These are phyloP conservation scores for Chamaetylas fuelleborni DNA, from an alignment of 2,113 vertebrate species.

Conservation along the genomic window DNA sequence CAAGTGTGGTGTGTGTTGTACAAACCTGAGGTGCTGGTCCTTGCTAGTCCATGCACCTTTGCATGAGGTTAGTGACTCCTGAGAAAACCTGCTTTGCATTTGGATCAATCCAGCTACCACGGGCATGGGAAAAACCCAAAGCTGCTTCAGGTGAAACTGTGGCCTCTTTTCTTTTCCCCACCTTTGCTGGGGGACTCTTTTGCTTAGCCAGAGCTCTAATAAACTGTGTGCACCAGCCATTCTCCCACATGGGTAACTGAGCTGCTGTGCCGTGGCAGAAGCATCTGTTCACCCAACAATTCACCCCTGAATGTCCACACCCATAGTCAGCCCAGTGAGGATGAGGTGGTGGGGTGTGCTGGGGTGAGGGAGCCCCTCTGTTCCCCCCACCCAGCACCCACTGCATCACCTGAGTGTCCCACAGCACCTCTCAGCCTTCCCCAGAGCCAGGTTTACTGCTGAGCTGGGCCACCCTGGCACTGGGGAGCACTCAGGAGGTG, in stretches of 20 bases:
- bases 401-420: not conserved
- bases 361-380: not conserved
- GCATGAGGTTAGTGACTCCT: fast-evolving
- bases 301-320: fast-evolving
- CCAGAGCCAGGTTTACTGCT: not conserved
- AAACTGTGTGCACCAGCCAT: not conserved
- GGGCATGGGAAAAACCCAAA: not conserved
- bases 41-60: not conserved
- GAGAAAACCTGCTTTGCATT: not conserved
- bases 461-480: not conserved
- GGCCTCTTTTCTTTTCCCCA: not conserved
- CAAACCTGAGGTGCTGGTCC: not conserved
- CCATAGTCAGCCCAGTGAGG: fast-evolving
- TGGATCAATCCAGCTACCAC: not conserved
- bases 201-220: conserved; percentile 29
- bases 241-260: fast-evolving
- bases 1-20: not conserved
- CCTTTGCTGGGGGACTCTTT: not conserved
- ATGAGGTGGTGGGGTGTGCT: fast-evolving
- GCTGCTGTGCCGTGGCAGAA: not conserved
- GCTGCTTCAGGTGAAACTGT: not conserved
- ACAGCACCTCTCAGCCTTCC: not conserved
- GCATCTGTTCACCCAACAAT: not conserved
- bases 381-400: fast-evolving
- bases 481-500: not conserved